Evolutionary conservation across 2,888 invertebrate genomes (phyloP).

Genomic region (Corythucha ciliata): DNA sequence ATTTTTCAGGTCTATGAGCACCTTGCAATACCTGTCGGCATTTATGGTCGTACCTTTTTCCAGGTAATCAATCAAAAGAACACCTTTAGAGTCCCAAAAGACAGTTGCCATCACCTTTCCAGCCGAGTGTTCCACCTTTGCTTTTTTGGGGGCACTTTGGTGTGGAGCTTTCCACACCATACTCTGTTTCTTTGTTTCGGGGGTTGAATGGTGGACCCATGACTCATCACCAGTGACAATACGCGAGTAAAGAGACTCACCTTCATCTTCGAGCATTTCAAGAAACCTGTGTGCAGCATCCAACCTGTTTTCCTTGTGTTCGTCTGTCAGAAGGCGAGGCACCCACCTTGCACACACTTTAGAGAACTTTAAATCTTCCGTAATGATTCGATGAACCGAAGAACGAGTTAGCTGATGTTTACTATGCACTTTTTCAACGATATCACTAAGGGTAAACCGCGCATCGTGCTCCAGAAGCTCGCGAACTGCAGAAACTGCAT

Average conservation of each 20-base stretch:
- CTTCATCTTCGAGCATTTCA: too few relatives aligned
- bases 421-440: too few relatives aligned
- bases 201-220: conserved; percentile 27
- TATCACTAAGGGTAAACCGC: too few relatives aligned
- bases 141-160: conserved; percentile 14
- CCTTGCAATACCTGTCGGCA: too few relatives aligned
- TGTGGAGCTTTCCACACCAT: conserved; percentile 24
- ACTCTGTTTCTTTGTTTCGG: conserved; percentile 21
- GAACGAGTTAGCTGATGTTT: too few relatives aligned
- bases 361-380: not conserved
- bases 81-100: conserved; percentile 26
- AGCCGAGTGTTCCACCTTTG: conserved; percentile 7
- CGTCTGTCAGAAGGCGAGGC: conserved; percentile 3
- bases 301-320: not conserved
- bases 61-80: conserved; percentile 26
- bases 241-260: conserved; percentile 2
- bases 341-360: conserved; percentile 10
- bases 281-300: not conserved
- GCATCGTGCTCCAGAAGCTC: conserved; percentile 2
- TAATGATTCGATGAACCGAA: not conserved
- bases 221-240: conserved; percentile 28
- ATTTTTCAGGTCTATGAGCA: too few relatives aligned
- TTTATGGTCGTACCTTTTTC: conserved; percentile 23
- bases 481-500: not conserved
- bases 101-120: conserved; percentile 27